Percentiles rank a stretch among this genome's conserved stretches.
These are phyloP conservation scores for Menidia beryllina DNA, from an alignment of 2,113 vertebrate genomes.

Conservation along the genomic window DNA sequence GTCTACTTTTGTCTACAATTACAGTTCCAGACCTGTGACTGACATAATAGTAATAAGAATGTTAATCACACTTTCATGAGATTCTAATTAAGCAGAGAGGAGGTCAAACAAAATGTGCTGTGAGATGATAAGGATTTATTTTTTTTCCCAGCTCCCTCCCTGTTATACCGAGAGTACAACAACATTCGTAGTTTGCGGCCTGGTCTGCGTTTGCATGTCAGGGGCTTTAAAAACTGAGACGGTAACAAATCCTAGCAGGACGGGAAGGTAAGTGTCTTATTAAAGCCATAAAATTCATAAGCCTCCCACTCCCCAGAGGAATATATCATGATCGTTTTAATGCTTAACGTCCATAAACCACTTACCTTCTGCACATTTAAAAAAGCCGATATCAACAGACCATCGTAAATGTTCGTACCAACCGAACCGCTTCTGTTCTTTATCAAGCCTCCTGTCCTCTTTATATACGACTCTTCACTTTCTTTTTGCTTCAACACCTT, in stretches of 20 bases:
- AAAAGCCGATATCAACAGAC: slow-evolving; percentile 21
- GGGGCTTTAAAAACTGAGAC: too few species aligned
- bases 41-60: neutral
- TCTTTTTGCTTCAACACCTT: neutral
- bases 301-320: neutral
- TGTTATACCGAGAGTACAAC: too few species aligned
- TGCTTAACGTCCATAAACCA: slow-evolving; percentile 4
- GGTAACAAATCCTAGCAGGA: neutral
- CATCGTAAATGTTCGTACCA: neutral
- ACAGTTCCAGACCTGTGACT: slow-evolving; percentile 5
- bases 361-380: slow-evolving; percentile 11
- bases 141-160: too few species aligned
- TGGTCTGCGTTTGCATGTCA: too few species aligned
- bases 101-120: slow-evolving; percentile 6
- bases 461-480: slow-evolving; percentile 9
- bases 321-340: slow-evolving; percentile 22
- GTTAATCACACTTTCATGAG: neutral
- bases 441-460: neutral
- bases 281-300: slow-evolving; percentile 32
- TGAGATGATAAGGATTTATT: neutral
- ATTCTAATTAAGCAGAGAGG: slow-evolving; percentile 12
- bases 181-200: too few species aligned
- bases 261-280: slow-evolving; percentile 4
- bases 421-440: slow-evolving; percentile 8
- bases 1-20: too few species aligned